Conservation (phyloP, 2,888 invertebrate genomes). For the Cataglyphis albicans region DNA sequence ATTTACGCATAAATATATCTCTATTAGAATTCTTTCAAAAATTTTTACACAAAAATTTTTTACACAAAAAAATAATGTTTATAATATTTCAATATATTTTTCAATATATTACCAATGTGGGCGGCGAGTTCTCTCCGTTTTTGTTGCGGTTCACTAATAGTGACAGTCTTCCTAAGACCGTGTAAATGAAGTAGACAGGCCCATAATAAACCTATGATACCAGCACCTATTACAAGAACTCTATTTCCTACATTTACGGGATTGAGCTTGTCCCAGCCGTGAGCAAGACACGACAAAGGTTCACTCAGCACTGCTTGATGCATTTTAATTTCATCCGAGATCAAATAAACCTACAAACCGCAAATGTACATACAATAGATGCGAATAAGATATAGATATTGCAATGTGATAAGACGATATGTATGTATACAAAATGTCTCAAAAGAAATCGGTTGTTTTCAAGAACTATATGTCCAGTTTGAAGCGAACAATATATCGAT, state of each 20-base stretch:
- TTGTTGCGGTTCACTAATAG: conserved; percentile 89
- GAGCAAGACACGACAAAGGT: conserved; percentile 90
- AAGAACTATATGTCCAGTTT: no score
- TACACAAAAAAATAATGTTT: not conserved
- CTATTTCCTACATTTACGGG: conserved; percentile 89
- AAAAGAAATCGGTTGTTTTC: not conserved
- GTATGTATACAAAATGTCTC: not conserved
- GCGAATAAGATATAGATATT: not conserved
- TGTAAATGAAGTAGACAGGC: conserved; percentile 89
- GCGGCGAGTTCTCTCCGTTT: conserved; percentile 79
- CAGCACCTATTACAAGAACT: conserved; percentile 90
- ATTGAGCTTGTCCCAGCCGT: conserved; percentile 89
- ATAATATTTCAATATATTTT: not conserved
- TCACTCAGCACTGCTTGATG: conserved; percentile 89
- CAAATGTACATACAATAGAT: not conserved
- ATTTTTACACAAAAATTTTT: not conserved
- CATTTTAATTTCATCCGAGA: conserved; percentile 81
- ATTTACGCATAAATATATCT: not conserved
- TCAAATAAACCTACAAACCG: conserved; percentile 74
- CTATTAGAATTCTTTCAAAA: not conserved
- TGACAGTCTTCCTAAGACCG: conserved; percentile 89
- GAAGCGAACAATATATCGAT: no score
- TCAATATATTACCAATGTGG: conserved; percentile 77
- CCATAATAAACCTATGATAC: conserved; percentile 91
- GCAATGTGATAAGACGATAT: not conserved